Conservation (phyloP, 2,888 invertebrate species). For the Drosophila antonietae region DNA sequence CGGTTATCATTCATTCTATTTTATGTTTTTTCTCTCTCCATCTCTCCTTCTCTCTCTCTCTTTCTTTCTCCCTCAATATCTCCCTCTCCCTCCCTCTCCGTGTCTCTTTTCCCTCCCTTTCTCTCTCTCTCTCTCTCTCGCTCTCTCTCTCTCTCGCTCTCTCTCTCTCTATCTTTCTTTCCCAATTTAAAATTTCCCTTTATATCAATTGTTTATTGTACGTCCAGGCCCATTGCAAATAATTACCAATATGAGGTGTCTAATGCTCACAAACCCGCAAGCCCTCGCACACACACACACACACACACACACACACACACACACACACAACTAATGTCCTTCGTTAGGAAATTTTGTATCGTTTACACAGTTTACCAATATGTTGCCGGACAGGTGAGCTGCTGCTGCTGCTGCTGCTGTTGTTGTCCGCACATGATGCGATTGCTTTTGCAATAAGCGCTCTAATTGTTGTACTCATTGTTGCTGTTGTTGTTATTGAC, state of each 20-base stretch:
- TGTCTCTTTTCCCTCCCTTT: neutral
- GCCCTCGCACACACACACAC: slow-evolving; percentile 8
- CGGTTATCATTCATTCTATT: too few species aligned
- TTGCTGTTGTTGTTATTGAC: slow-evolving; percentile 19
- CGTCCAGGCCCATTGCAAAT: slow-evolving; percentile 59
- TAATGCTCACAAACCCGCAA: slow-evolving; percentile 42
- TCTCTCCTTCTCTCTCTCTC: neutral
- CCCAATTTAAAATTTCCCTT: too few species aligned
- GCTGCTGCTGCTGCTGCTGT: slow-evolving; percentile 14
- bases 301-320: slow-evolving; percentile 4
- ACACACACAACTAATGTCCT: slow-evolving; percentile 23
- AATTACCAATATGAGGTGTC: slow-evolving; percentile 75
- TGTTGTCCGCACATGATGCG: slow-evolving; percentile 18
- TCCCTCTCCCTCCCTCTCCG: neutral
- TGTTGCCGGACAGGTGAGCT: slow-evolving; percentile 59
- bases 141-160: too few species aligned
- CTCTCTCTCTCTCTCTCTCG: neutral
- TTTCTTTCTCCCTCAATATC: neutral
- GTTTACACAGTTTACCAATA: slow-evolving; percentile 61
- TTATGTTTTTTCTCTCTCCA: neutral
- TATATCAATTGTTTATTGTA: slow-evolving; percentile 15
- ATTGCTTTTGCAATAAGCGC: slow-evolving; percentile 35
- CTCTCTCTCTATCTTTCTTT: neutral
- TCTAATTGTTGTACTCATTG: slow-evolving; percentile 45
- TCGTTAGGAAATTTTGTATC: slow-evolving; percentile 43